Percentiles rank a stretch among this genome's conserved stretches.
These are phyloP conservation scores for Cyclura pinguis DNA, from an alignment of 2,797 vertebrate genomes.

Conservation along the genomic window DNA sequence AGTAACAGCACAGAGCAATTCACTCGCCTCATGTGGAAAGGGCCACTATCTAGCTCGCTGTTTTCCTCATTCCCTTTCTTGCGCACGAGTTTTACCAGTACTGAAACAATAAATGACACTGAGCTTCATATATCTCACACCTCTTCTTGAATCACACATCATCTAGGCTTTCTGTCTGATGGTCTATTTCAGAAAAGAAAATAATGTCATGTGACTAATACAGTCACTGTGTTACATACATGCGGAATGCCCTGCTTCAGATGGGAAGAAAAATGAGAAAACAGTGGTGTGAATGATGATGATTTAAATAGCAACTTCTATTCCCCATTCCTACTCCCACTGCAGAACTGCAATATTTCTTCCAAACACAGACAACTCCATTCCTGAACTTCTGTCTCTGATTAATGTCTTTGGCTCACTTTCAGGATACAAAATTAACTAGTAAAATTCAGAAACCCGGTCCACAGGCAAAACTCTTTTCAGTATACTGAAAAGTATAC, in stretches of 20 bases:
- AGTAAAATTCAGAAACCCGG: neutral
- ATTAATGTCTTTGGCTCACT: neutral
- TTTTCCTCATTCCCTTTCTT: neutral
- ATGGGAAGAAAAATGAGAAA: neutral
- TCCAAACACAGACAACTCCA: neutral
- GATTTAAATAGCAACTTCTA: neutral
- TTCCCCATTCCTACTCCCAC: neutral
- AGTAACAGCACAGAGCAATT: too few relatives aligned
- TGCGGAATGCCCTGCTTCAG: neutral
- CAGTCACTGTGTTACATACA: neutral
- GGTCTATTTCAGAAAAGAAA: neutral
- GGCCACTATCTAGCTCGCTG: neutral
- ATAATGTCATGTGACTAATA: neutral
- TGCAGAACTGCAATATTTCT: neutral
- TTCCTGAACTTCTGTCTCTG: neutral
- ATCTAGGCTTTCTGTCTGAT: neutral
- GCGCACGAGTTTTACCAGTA: neutral
- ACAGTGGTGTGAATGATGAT: neutral
- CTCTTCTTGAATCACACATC: neutral
- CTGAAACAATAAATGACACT: neutral
- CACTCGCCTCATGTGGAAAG: too few relatives aligned
- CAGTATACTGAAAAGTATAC: too few relatives aligned
- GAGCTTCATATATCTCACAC: neutral
- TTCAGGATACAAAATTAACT: neutral
- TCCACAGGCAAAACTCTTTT: neutral